These are phyloP conservation scores for Poecilia picta DNA, from an alignment of 2,797 vertebrate species.

Conservation along the genomic window DNA sequence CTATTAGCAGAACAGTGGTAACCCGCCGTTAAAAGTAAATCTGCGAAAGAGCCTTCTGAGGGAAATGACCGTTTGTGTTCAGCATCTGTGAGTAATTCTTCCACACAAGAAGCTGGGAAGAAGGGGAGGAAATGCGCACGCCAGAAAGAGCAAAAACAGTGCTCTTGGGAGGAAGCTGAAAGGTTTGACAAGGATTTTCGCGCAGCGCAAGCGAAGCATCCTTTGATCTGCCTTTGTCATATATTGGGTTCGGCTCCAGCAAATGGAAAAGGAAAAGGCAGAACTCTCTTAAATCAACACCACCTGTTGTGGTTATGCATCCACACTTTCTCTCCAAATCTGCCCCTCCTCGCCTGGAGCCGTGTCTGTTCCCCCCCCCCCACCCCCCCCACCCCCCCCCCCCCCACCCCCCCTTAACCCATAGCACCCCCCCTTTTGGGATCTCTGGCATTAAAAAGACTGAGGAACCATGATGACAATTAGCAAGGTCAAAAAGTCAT, in stretches of 20 bases:
- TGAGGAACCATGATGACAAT: slow-evolving; percentile 79
- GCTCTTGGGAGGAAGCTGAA: slow-evolving; percentile 69
- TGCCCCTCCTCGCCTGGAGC: slow-evolving; percentile 31
- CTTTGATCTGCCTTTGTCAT: slow-evolving; percentile 80
- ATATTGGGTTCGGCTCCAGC: slow-evolving; percentile 71
- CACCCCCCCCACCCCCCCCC: too few relatives aligned
- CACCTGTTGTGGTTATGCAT: slow-evolving; percentile 80
- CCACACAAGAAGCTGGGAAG: slow-evolving; percentile 44
- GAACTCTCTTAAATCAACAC: slow-evolving; percentile 78
- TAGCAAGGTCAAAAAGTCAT: slow-evolving; percentile 68
- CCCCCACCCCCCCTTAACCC: too few relatives aligned
- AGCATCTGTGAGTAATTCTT: slow-evolving; percentile 74
- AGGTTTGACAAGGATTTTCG: slow-evolving; percentile 73
- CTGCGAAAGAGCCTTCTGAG: slow-evolving; percentile 58
- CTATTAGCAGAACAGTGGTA: slow-evolving; percentile 53
- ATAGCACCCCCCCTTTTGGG: slow-evolving; percentile 27
- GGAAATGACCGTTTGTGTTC: slow-evolving; percentile 75
- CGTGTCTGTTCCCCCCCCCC: slow-evolving; percentile 35
- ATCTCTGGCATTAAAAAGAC: slow-evolving; percentile 53
- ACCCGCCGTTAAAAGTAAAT: slow-evolving; percentile 49
- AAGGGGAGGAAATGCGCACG: slow-evolving; percentile 47
- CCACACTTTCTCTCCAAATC: slow-evolving; percentile 46
- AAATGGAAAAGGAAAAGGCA: slow-evolving; percentile 69
- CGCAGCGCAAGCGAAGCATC: slow-evolving; percentile 58
- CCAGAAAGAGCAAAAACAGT: slow-evolving; percentile 47